phyloP scores from a whole-genome alignment of 2,797 vertebrate genomes.

The Clarias fuscus region DNA sequence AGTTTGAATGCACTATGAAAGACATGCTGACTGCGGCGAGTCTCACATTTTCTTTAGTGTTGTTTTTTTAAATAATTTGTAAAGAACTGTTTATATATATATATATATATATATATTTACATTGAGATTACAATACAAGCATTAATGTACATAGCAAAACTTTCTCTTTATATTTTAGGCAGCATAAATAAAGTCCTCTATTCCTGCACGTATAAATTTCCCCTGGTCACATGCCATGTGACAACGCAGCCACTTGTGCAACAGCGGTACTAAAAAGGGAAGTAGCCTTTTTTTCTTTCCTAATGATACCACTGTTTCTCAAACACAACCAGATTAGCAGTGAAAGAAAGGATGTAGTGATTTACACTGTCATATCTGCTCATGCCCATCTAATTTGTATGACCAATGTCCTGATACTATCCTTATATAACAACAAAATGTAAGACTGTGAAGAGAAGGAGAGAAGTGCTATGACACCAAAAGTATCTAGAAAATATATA shows the following conservation, averaged over 20 bases:
- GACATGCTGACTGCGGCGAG: neutral
- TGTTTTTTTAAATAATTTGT: neutral
- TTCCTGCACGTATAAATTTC: constrained; percentile 50
- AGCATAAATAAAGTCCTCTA: constrained; percentile 29
- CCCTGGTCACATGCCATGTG: constrained; percentile 53
- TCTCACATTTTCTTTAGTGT: too few relatives aligned
- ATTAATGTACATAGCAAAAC: constrained; percentile 31
- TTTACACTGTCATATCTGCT: neutral
- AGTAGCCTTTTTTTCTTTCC: constrained; percentile 47
- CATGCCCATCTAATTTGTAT: neutral
- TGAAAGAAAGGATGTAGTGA: constrained; percentile 22
- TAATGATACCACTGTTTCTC: constrained; percentile 32
- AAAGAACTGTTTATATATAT: too few relatives aligned
- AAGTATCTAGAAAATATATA: neutral
- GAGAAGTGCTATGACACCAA: neutral
- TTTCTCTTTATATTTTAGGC: constrained; percentile 32
- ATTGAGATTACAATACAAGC: neutral
- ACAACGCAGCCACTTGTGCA: constrained; percentile 50
- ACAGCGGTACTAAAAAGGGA: constrained; percentile 50
- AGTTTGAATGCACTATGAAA: neutral
- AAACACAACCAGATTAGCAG: constrained; percentile 17
- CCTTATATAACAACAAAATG: neutral
- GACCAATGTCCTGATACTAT: neutral
- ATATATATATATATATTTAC: too few relatives aligned
- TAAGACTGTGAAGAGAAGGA: neutral